Conservation (phyloP, 2,797 vertebrate species). For the Aselliscus stoliczkanus region DNA sequence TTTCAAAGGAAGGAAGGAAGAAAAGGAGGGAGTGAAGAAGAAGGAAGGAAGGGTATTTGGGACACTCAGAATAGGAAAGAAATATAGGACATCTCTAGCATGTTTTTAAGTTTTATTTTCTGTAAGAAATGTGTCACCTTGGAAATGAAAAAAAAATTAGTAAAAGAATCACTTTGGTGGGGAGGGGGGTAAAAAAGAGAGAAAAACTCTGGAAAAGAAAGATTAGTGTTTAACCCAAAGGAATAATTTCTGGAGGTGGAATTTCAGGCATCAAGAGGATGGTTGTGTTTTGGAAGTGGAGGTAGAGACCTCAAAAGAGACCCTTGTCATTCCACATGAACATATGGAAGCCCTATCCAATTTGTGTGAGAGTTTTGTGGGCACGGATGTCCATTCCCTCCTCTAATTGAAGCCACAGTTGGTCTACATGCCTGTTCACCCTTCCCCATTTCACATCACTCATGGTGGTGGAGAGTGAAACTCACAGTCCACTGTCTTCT, state of each 20-base stretch:
- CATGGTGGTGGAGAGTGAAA: fast-evolving
- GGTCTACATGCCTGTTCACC: not conserved
- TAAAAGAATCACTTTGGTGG: no score
- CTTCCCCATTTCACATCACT: not conserved
- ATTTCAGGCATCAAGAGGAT: not conserved
- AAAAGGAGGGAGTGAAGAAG: no score
- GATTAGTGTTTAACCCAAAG: not conserved
- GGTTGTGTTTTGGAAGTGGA: not conserved
- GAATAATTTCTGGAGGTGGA: not conserved
- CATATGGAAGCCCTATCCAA: not conserved
- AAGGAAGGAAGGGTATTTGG: not conserved
- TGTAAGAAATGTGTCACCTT: not conserved
- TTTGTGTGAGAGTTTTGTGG: not conserved
- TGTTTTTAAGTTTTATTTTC: not conserved
- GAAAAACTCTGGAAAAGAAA: not conserved
- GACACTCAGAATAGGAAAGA: not conserved
- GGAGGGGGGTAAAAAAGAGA: no score
- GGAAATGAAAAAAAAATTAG: not conserved
- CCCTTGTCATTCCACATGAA: not conserved
- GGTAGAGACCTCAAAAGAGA: not conserved
- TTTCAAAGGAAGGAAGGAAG: no score
- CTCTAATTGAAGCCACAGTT: not conserved
- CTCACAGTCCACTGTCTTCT: not conserved
- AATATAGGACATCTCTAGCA: not conserved
- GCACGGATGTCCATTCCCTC: not conserved